phyloP scores from a whole-genome alignment of 1,140 invertebrate species.

The Galleria mellonella region DNA sequence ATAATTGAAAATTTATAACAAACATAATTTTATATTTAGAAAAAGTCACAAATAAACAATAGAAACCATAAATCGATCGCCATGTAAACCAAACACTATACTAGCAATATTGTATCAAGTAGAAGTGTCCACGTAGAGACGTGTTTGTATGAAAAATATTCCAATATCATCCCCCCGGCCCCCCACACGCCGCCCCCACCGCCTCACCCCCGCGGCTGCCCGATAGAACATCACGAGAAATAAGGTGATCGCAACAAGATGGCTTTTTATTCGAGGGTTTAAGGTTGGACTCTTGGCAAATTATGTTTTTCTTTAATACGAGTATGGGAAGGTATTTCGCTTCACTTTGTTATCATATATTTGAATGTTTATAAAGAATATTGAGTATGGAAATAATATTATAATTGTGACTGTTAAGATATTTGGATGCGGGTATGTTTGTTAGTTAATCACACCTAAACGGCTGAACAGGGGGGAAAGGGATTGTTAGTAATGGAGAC shows the following conservation, averaged over 20 bases:
- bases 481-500: too few relatives aligned
- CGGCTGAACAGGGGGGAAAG: too few relatives aligned
- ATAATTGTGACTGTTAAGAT: too few relatives aligned
- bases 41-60: too few relatives aligned
- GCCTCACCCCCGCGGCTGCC: conserved; percentile 5
- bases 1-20: too few relatives aligned
- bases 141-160: conserved; percentile 73
- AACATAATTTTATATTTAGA: too few relatives aligned
- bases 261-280: conserved; percentile 22
- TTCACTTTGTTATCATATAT: too few relatives aligned
- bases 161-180: conserved; percentile 22
- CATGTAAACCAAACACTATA: conserved; percentile 35
- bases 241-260: conserved; percentile 37
- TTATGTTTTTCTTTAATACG: conserved; percentile 28
- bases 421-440: too few relatives aligned
- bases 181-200: conserved; percentile 30
- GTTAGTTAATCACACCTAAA: too few relatives aligned
- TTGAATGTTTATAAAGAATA: too few relatives aligned
- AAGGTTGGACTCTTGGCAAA: conserved; percentile 29
- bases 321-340: neutral
- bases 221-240: conserved; percentile 19
- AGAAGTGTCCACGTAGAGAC: conserved; percentile 64
- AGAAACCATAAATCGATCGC: neutral
- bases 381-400: too few relatives aligned
- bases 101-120: conserved; percentile 58